These are phyloP conservation scores for Macrotus californicus DNA, from an alignment of 2,113 vertebrate species.

Conservation along the genomic window DNA sequence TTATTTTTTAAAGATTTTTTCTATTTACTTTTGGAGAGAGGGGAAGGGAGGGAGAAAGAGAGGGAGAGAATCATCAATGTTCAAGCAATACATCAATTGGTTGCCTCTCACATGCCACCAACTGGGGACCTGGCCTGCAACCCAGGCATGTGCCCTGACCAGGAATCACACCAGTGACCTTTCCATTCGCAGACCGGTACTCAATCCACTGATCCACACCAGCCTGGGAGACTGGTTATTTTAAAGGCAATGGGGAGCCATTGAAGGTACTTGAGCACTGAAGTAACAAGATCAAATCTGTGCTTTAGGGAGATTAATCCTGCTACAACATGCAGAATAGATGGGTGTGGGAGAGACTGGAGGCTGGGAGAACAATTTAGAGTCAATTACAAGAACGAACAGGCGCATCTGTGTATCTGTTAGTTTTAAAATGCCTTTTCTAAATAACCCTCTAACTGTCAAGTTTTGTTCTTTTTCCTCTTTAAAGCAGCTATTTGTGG, in stretches of 20 bases:
- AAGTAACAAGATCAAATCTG: background rate
- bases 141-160: no score
- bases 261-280: background rate
- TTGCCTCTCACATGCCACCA: no score
- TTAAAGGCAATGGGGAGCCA: background rate
- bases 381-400: slow-evolving; percentile 27
- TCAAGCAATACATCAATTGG: no score
- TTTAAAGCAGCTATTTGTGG: slow-evolving; percentile 64
- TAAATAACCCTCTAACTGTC: slow-evolving; percentile 37
- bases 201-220: no score
- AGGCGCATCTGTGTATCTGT: slow-evolving; percentile 29
- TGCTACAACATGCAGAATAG: background rate
- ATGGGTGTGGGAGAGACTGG: slow-evolving; percentile 21
- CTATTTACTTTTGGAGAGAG: no score
- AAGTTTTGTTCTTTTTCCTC: slow-evolving; percentile 20
- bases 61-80: no score
- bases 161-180: no score
- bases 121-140: no score
- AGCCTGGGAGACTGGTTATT: background rate
- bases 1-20: background rate
- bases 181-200: no score
- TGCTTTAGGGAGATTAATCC: background rate
- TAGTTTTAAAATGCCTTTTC: slow-evolving; percentile 51
- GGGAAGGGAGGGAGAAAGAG: no score
- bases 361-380: slow-evolving; percentile 35